phyloP scores from a whole-genome alignment of 1,140 invertebrate genomes.

The Conus betulinus region DNA sequence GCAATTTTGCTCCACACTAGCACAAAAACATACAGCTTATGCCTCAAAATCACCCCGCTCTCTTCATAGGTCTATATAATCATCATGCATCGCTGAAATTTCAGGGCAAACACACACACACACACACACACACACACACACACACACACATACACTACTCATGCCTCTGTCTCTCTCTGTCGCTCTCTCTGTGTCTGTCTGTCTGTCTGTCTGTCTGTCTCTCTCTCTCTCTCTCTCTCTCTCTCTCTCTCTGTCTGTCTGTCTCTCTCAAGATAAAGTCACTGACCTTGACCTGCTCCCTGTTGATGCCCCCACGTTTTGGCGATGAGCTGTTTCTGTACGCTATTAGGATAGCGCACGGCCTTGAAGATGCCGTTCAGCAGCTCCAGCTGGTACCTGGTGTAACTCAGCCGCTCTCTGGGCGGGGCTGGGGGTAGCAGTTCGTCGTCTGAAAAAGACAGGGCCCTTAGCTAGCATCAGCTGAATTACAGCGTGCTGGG shows the following conservation, averaged over 20 bases:
- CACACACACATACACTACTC: not conserved
- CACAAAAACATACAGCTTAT: too few species aligned
- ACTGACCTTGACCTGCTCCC: slow-evolving; percentile 74
- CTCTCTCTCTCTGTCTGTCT: too few species aligned
- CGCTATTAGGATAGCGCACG: slow-evolving; percentile 73
- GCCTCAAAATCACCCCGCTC: too few species aligned
- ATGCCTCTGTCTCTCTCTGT: too few species aligned
- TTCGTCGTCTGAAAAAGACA: slow-evolving; percentile 49
- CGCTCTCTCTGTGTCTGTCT: too few species aligned
- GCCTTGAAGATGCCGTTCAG: slow-evolving; percentile 70
- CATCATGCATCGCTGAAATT: too few species aligned
- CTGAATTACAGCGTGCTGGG: too few species aligned
- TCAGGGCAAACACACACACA: not conserved
- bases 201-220: not conserved
- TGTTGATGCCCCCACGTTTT: slow-evolving; percentile 73
- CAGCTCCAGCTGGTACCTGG: slow-evolving; percentile 72
- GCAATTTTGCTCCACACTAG: too few species aligned
- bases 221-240: too few species aligned
- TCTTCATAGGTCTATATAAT: too few species aligned
- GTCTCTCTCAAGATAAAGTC: too few species aligned
- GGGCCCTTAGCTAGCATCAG: too few species aligned
- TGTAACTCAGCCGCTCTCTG: slow-evolving; percentile 68
- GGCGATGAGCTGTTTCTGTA: slow-evolving; percentile 74
- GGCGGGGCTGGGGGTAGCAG: slow-evolving; percentile 67
- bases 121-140: not conserved